Base-by-base conservation (phyloP, 2,113 vertebrate genomes). In the Hassar affinis region DNA sequence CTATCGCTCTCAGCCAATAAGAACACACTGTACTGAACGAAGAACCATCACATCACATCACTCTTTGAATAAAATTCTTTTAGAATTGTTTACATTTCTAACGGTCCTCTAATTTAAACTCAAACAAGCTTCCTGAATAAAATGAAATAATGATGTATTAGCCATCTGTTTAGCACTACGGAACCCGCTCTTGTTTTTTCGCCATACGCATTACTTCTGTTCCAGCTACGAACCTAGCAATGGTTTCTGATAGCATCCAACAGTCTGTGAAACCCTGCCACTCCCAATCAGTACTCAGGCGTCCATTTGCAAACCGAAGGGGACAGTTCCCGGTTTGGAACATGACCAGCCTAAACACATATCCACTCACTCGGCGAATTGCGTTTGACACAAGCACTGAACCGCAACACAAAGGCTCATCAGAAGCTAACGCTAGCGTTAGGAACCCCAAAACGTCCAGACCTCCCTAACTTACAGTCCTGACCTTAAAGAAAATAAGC, bases 341-440 rank as follows among this genome's bases (percentile, higher is more conserved):
- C 61, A n/a, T 66, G 56, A 83, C 76, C 68, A 79, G 78, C 79
- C 61, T 80, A 72, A 75, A 88, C 78, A 86, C 71, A 83, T 74
- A 85, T 82, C 80, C 78, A 86, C 78, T 85, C 71, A 78, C 12
- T 84, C 66, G 62, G 14, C 5, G 49, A 49, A 88, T 84, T 71
- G 68, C 81, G 66, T 87, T 87, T 88, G 88, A 88, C 84, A 88
- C 62, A 14, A 52, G 78, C 83, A 78, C 84, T 78, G 83, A 88
- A 86, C 81, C 86, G 35, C 52, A 45, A 85, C 69, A 64, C 84
- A 22, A 72, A 71, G 75, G 52, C 76, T 27, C 83, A 86, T 87
- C 88, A 74, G 79, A 89, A 72, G 86, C 51, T 88, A 85, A 84
- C 80, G 12, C 81, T 68, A 81, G 77, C 64, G 54, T 82, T 68